Conservation (phyloP, 2,113 vertebrate genomes). For the Parus major region DNA sequence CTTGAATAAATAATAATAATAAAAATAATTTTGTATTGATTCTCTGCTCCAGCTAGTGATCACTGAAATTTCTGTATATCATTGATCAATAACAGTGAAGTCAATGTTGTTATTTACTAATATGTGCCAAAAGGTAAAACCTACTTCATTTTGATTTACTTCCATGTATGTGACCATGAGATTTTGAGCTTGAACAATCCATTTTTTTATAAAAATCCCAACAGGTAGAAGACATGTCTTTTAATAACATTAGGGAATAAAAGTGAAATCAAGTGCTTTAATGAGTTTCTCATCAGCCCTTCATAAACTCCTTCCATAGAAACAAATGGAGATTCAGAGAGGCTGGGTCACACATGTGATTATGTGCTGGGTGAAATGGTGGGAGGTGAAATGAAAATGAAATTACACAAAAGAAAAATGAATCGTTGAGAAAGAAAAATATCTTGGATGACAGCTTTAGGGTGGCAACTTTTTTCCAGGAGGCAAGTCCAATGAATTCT, state of each 20-base stretch:
- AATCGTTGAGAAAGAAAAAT: background rate
- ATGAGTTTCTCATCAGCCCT: background rate
- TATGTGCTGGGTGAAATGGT: background rate
- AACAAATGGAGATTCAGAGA: background rate
- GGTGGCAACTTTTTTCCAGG: background rate
- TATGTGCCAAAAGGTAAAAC: background rate
- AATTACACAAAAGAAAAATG: background rate
- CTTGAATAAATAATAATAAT: background rate
- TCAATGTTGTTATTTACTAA: background rate
- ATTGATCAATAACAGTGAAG: background rate
- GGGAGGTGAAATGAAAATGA: background rate
- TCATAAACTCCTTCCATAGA: background rate
- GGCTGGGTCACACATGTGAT: accelerated
- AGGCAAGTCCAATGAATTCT: background rate
- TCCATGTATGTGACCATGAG: background rate
- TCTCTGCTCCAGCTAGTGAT: background rate
- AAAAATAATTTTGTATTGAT: background rate
- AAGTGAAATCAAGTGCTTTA: background rate
- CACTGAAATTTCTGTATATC: background rate
- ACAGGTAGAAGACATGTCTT: accelerated
- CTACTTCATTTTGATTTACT: background rate
- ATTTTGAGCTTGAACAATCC: background rate
- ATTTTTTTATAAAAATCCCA: background rate
- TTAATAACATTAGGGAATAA: background rate
- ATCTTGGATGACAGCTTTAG: background rate